These are phyloP conservation scores for Erythrolamprus reginae DNA, from an alignment of 2,113 vertebrate genomes.

Conservation along the genomic window DNA sequence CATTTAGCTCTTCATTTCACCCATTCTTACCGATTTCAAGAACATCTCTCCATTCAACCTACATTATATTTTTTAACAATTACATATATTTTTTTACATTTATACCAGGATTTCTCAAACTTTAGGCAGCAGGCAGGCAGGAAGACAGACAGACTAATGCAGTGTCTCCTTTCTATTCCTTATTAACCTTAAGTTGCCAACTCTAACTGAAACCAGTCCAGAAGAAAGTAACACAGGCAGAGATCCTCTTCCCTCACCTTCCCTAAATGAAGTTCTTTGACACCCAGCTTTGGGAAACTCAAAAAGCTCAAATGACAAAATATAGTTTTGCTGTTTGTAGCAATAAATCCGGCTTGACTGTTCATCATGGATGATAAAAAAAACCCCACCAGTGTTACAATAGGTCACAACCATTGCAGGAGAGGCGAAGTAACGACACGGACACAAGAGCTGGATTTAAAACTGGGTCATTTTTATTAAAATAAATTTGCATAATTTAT, in stretches of 20 bases:
- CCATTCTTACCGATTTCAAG: neutral
- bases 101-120: neutral
- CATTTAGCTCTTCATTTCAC: neutral
- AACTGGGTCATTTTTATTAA: too few species aligned
- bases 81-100: neutral
- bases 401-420: too few species aligned
- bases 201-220: neutral
- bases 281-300: neutral
- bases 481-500: too few species aligned
- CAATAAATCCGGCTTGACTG: neutral
- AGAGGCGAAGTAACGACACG: too few species aligned
- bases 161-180: neutral
- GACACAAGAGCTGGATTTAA: too few species aligned
- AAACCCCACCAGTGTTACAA: neutral
- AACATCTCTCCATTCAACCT: neutral
- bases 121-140: neutral
- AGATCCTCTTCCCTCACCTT: neutral
- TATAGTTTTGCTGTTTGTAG: neutral
- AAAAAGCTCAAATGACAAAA: neutral
- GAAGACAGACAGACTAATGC: neutral
- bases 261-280: neutral
- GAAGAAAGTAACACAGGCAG: neutral
- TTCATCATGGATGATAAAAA: neutral
- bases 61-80: neutral
- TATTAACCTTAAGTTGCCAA: neutral